Evolutionary conservation across 2,113 vertebrate genomes (phyloP), one percentile per base, ranked within the genome.

Genomic region (Campylomormyrus numenius): DNA sequence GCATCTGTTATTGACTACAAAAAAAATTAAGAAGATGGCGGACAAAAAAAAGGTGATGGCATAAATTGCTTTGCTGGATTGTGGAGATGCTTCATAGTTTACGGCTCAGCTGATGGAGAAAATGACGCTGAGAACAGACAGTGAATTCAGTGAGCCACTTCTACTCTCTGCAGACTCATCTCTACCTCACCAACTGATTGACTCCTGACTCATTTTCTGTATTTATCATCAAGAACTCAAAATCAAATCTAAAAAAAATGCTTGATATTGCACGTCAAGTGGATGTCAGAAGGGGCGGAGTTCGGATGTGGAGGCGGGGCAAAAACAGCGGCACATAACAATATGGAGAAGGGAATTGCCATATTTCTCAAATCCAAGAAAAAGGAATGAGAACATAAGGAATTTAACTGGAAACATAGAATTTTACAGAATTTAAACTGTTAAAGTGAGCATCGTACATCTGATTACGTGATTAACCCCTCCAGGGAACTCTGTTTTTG

Each of bases 1-100:
- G 93, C 93, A 95, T 95, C 93, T 95, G 94, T 95, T 93, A 94
- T 94, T 93, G 94, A 91, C 90, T 93, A 62, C 89, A 93, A 93
- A 90, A 92, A 94, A 90, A 93, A 91, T 70, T 90, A 39, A 83
- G 86, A 88, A 89, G 85, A 89, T 88, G 35, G 92, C 90, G 92
- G 92, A 93, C 88, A 91, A 94, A 92, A 87, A 91, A 91, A 88
- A 89, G 21, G 74, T 35, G 45, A 85, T 85, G 83, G 21, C 83
- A 77, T 3, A 42, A 89, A 84, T 45, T 31, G 21, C 49, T 89
- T 31, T 24, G 15, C 88, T 24, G 74, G 35, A n/a, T 84, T 85
- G 45, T 27, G 46, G 66, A 77, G 66, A 58, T 7, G 77, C 35
- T 17, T 89, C 50, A 83, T 11, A 49, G 74, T 45, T 84, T 56